Conservation (phyloP, 2,888 invertebrate genomes). For the Mythimna ferrago region DNA sequence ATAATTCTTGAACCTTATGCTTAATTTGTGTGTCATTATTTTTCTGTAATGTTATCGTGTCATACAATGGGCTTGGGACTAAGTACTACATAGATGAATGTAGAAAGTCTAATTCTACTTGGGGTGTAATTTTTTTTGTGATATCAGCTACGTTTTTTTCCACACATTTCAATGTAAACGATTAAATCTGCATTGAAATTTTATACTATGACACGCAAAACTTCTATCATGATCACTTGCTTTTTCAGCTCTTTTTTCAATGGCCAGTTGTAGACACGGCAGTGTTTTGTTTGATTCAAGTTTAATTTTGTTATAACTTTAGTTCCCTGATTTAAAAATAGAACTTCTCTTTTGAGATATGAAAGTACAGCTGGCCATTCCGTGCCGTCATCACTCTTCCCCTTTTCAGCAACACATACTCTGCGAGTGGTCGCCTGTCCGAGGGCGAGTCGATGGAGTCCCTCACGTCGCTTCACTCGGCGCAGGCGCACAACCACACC, state of each 20-base stretch:
- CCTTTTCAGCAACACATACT: conserved; percentile 92
- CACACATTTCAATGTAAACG: not conserved
- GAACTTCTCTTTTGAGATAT: conserved; percentile 22
- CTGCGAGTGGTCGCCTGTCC: conserved; percentile 94
- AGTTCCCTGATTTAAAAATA: conserved; percentile 8
- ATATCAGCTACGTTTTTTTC: not conserved
- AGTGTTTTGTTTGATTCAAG: conserved; percentile 24
- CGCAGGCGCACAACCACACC: conserved; percentile 93
- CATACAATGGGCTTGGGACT: conserved; percentile 26
- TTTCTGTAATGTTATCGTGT: conserved; percentile 32
- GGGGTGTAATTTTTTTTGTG: not conserved
- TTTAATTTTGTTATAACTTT: conserved; percentile 25
- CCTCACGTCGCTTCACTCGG: conserved; percentile 94
- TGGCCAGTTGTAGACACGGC: conserved; percentile 78
- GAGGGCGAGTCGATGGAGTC: conserved; percentile 97
- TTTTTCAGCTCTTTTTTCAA: conserved; percentile 77
- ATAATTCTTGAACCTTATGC: conserved; percentile 55
- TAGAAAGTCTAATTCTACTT: not conserved
- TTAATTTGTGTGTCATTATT: conserved; percentile 63
- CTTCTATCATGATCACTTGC: conserved; percentile 74
- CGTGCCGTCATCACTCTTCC: conserved; percentile 81
- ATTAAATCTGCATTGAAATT: conserved; percentile 9
- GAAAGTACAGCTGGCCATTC: conserved; percentile 75
- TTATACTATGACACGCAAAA: conserved; percentile 61
- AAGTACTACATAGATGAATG: not conserved